Evolutionary conservation across 2,113 vertebrate species (phyloP), one percentile per base, ranked within the genome.

Genomic region (Henicopernis longicauda): DNA sequence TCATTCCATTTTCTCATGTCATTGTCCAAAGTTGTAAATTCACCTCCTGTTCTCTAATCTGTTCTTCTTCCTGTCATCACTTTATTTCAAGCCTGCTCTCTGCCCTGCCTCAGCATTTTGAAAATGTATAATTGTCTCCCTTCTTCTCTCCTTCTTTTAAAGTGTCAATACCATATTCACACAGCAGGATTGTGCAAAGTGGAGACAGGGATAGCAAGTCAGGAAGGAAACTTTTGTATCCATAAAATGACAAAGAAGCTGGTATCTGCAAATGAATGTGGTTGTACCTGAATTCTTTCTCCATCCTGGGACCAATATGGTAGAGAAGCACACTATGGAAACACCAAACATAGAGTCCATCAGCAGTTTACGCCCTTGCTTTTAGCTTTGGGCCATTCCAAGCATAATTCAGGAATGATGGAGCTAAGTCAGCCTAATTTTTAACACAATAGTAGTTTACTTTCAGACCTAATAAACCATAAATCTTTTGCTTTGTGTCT

Each of bases 401-500:
- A 70, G 50, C 3, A 1, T 66, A 58, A 73, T 40, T 87, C 86
- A 80, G 62, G 57, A 93, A 84, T 57, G 57, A 86, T 22, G 36
- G 45, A 86, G 40, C 27, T 71, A 73, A 36, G 16, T 72, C 70
- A 90, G 34, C 27, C 42, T 90, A 57, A 86, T 89, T 91, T 78
- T 91, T 93, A 66, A 82, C 29, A 81, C 20, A 70, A 40, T 18
- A 49, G 31, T 77, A 82, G 44, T 76, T 97, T 81, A 72, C 65
- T 86, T 90, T 82, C 74, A 94, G 63, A 66, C 22, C 29, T 94
- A 87, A 91, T 78, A 90, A 84, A 67, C 29, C 13, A 69, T 81
- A 89, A 78, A 72, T 42, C 34, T 61, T 92, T 91, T 92, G 17
- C 19, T 97, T 96, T 91, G 58, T 95, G 34, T 92, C 65, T 86